Conservation (phyloP, 2,113 vertebrate genomes). For the Onychostoma macrolepis region DNA sequence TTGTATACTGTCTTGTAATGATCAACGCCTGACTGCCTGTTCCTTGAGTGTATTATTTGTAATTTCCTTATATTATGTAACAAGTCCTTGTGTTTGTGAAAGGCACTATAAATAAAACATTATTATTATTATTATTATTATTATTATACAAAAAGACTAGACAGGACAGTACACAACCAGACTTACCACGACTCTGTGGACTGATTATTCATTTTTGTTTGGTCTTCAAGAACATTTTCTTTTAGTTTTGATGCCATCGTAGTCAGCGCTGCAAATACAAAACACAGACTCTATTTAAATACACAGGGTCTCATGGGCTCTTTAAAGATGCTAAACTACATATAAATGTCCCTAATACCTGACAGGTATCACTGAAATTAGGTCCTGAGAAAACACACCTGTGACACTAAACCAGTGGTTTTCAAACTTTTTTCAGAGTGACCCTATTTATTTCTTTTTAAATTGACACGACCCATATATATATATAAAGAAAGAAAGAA, state of each 20-base stretch:
- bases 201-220: not conserved
- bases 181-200: not conserved
- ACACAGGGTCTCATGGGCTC: not conserved
- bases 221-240: not conserved
- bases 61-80: no score
- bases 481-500: no score
- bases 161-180: not conserved
- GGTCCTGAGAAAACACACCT: not conserved
- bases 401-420: no score
- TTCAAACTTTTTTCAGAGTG: no score
- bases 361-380: not conserved
- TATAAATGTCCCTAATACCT: not conserved
- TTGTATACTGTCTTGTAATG: no score
- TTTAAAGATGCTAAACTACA: not conserved
- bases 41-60: no score
- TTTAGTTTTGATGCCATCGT: not conserved
- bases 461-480: no score
- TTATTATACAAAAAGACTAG: not conserved
- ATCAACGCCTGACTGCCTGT: no score
- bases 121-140: no score
- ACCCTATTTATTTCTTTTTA: no score
- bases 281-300: not conserved
- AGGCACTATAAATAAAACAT: no score
- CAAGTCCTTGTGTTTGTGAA: no score
- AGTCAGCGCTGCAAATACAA: not conserved